These are phyloP conservation scores for Pelecanoides urinatrix DNA, from an alignment of 2,113 vertebrate genomes.

Conservation along the genomic window DNA sequence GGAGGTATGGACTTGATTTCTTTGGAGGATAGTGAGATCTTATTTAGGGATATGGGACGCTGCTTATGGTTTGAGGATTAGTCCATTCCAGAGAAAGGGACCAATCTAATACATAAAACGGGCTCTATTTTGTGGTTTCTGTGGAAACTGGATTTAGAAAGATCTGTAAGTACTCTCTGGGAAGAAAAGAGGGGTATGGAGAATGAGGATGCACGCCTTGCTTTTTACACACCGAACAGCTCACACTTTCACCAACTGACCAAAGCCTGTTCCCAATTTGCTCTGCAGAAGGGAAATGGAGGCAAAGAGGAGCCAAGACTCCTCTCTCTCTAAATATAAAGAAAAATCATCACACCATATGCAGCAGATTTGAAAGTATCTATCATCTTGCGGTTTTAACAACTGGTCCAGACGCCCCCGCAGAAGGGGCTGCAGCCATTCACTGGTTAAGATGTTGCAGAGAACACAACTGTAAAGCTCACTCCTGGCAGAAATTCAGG, in stretches of 20 bases:
- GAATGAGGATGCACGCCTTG: too few relatives aligned
- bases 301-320: neutral
- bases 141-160: neutral
- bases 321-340: neutral
- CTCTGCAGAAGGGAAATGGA: neutral
- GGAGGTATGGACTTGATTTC: neutral
- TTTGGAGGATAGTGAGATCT: neutral
- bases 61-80: neutral
- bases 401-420: neutral
- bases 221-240: neutral
- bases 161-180: too few relatives aligned
- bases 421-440: neutral
- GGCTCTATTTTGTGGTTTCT: neutral
- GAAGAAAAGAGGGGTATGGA: neutral
- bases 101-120: neutral
- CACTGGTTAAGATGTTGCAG: neutral
- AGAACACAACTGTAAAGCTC: rapidly evolving
- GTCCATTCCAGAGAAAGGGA: neutral
- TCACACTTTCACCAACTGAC: neutral
- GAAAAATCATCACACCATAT: neutral
- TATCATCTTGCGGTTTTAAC: neutral
- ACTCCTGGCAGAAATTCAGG: neutral
- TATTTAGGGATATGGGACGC: neutral
- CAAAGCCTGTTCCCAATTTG: neutral
- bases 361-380: neutral